A percentile compares a stretch with the other conserved stretches of the same genome.
These are phyloP conservation scores for Columbina picui DNA, from an alignment of 2,113 vertebrate species.

Conservation along the genomic window DNA sequence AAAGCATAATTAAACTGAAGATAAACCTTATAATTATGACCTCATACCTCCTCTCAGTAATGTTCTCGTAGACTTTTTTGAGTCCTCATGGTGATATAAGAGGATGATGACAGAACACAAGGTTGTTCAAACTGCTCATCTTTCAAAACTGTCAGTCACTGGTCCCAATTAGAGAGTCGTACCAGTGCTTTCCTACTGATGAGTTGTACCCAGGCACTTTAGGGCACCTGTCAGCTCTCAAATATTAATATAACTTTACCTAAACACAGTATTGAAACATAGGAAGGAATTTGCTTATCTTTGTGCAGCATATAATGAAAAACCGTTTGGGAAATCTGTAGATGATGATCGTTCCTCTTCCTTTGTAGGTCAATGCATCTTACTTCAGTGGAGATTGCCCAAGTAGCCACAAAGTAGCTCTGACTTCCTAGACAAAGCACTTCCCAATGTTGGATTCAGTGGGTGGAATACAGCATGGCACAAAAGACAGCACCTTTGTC, in stretches of 20 bases:
- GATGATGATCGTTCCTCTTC: background rate
- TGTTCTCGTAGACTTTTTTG: background rate
- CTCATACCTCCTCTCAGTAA: conserved; percentile 7
- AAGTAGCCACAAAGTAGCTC: background rate
- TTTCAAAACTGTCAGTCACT: background rate
- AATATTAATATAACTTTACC: background rate
- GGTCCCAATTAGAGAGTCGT: background rate
- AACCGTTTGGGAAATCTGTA: background rate
- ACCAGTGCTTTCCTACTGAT: background rate
- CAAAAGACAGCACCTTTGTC: background rate
- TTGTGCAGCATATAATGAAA: background rate
- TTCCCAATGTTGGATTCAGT: background rate
- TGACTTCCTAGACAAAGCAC: background rate
- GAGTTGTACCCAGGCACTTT: background rate
- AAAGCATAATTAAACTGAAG: conserved; percentile 34
- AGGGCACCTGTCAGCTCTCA: background rate
- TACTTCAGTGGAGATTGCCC: background rate
- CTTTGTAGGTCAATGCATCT: background rate
- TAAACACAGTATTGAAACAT: background rate
- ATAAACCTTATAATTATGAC: conserved; percentile 50
- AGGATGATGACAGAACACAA: background rate
- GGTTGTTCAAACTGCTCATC: background rate
- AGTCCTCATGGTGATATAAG: background rate
- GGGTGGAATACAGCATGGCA: background rate
- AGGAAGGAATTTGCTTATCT: background rate